These are phyloP conservation scores for Drosophila burlai DNA, from an alignment of 1,140 invertebrate species.

Conservation along the genomic window DNA sequence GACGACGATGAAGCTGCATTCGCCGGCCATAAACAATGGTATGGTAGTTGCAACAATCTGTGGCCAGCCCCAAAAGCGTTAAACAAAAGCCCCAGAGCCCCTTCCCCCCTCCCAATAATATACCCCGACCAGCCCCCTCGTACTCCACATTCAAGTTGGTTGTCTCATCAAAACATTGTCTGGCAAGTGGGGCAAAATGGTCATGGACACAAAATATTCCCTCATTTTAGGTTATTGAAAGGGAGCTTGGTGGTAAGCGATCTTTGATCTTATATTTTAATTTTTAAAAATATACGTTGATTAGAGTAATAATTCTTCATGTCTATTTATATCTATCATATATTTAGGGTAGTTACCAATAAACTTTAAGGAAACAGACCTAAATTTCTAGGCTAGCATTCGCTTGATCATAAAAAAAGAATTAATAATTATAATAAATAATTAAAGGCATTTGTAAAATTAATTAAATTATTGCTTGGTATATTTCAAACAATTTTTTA, in stretches of 20 bases:
- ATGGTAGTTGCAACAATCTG: constrained; percentile 77
- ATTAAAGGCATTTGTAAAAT: background rate
- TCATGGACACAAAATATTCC: background rate
- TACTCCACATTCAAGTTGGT: background rate
- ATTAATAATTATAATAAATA: background rate
- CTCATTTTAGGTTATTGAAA: background rate
- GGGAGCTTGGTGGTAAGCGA: background rate
- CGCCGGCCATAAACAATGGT: constrained; percentile 66
- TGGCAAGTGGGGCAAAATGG: constrained; percentile 9
- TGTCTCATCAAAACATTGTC: constrained; percentile 28
- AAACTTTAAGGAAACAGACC: background rate
- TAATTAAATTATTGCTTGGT: background rate
- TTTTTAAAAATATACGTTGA: background rate
- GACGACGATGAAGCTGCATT: constrained; percentile 31
- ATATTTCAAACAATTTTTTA: background rate
- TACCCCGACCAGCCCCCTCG: background rate
- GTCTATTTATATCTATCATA: background rate
- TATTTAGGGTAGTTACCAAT: background rate
- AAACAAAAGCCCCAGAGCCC: constrained; percentile 39
- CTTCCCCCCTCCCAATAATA: constrained; percentile 3
- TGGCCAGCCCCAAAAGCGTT: constrained; percentile 47
- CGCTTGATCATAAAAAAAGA: too few species aligned
- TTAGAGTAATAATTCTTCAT: too few species aligned
- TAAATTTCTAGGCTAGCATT: too few species aligned
- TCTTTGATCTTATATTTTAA: background rate